Evolutionary conservation across 2,113 vertebrate genomes (phyloP), one percentile per base, ranked within the genome.

Genomic region (Sorex araneus): DNA sequence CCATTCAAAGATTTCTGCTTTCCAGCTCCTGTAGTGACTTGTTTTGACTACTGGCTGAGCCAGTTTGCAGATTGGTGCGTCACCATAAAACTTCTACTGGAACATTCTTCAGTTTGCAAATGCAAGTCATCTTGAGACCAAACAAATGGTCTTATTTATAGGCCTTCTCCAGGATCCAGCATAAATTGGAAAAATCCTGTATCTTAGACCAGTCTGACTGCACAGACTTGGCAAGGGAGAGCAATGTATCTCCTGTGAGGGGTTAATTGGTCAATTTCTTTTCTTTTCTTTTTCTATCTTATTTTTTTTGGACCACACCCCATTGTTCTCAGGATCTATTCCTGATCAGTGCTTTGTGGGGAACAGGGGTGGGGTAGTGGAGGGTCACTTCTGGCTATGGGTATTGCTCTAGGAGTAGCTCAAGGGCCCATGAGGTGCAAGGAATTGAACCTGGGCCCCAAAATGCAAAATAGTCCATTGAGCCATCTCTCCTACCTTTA

Each of bases 141-240:
- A 98, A 98, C 98, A 98, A 98, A 98, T 97, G 96, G 95, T 97
- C 96, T 97, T 98, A 97, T 97, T 98, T 97, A 97, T 97, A 97
- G 98, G 97, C 97, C 97, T 98, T 97, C 98, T 98, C 97, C 96
- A 97, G 96, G 43, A 97, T 96, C 96, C 96, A 94, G 96, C 95
- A 97, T 98, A 98, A 98, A 96, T 97, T 97, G 97, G 95, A 82
- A 95, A 98, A 98, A 97, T 97, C 97, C 96, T 97, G 95, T 96
- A 94, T 90, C 97, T 97, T 96, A 96, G 96, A 96, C 97, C 95
- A 97, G 97, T 97, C 97, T 96, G 96, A 95, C 95, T 96, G 95
- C 94, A 98, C 98, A 98, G 98, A 96, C 96, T 97, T 97, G 97
- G 98, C 97, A 97, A 97, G 87, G 97, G 96, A 98, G 95, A 97